Percentiles rank a stretch among this genome's conserved stretches.
Conservation (phyloP, 2,888 invertebrate genomes). For the Sarcophaga subvicina region DNA sequence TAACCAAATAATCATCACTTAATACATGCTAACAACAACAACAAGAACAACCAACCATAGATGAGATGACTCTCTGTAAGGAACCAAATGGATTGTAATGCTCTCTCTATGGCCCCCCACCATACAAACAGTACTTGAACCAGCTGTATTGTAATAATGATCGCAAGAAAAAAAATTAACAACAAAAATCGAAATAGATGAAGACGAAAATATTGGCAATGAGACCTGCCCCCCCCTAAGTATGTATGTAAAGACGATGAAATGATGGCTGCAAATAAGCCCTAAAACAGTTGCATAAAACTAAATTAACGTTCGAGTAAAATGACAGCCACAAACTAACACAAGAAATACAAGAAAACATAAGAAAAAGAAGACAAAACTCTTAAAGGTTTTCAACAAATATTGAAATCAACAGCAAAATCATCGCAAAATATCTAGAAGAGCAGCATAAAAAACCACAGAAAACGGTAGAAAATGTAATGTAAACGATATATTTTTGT, state of each 20-base stretch:
- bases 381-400: constrained; percentile 43
- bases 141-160: constrained; percentile 21
- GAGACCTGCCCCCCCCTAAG: not conserved
- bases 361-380: not conserved
- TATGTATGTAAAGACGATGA: not conserved
- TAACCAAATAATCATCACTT: constrained; percentile 44
- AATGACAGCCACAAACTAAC: constrained; percentile 54
- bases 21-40: constrained; percentile 39
- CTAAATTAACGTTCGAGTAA: constrained; percentile 62
- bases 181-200: not conserved
- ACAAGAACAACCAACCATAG: not conserved
- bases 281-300: constrained; percentile 69
- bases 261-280: constrained; percentile 53
- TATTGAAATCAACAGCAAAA: constrained; percentile 18
- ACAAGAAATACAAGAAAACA: not conserved
- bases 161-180: constrained; percentile 19
- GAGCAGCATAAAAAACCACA: constrained; percentile 45
- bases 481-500: constrained; percentile 43
- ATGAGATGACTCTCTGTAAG: constrained; percentile 12
- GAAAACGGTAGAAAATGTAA: constrained; percentile 42
- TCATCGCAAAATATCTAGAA: not conserved
- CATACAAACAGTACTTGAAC: not conserved
- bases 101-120: not conserved
- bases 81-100: not conserved
- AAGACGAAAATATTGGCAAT: constrained; percentile 23